Evolutionary conservation across 2,888 invertebrate genomes (phyloP).

Genomic region (Hypsopygia costalis): DNA sequence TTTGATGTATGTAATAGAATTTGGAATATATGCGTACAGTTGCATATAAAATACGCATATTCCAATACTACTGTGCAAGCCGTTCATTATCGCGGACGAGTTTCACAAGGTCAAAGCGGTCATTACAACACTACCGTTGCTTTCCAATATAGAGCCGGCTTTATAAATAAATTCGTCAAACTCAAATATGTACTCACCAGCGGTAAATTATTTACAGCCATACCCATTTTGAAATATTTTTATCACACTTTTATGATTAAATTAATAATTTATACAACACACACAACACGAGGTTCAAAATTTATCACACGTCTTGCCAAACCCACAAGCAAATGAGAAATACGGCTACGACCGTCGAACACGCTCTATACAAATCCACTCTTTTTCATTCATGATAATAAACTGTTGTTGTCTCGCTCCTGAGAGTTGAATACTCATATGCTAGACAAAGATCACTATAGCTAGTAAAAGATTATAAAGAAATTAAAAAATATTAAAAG

Average conservation of each 20-base stretch:
- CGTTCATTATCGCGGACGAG: slow-evolving; percentile 71
- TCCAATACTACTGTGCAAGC: slow-evolving; percentile 34
- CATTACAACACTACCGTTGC: slow-evolving; percentile 75
- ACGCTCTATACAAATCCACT: slow-evolving; percentile 50
- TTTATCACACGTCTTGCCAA: slow-evolving; percentile 61
- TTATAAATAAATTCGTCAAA: slow-evolving; percentile 24
- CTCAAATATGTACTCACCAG: slow-evolving; percentile 46
- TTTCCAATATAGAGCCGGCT: slow-evolving; percentile 68
- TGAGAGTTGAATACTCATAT: slow-evolving; percentile 21
- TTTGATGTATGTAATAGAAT: too few relatives aligned
- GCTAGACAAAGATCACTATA: slow-evolving; percentile 33
- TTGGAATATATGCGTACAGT: too few relatives aligned
- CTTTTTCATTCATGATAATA: slow-evolving; percentile 71
- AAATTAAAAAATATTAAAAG: background rate
- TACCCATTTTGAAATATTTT: slow-evolving; percentile 54
- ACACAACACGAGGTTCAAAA: slow-evolving; percentile 37
- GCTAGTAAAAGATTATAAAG: slow-evolving; percentile 5
- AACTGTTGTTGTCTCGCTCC: slow-evolving; percentile 60
- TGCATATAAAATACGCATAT: too few relatives aligned
- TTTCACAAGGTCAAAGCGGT: slow-evolving; percentile 80
- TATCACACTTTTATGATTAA: slow-evolving; percentile 19
- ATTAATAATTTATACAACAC: slow-evolving; percentile 31
- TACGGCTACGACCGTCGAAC: slow-evolving; percentile 48
- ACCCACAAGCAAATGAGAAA: slow-evolving; percentile 61
- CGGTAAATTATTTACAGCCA: slow-evolving; percentile 66